phyloP scores from a whole-genome alignment of 2,113 vertebrate genomes.

The Mixornis gularis region DNA sequence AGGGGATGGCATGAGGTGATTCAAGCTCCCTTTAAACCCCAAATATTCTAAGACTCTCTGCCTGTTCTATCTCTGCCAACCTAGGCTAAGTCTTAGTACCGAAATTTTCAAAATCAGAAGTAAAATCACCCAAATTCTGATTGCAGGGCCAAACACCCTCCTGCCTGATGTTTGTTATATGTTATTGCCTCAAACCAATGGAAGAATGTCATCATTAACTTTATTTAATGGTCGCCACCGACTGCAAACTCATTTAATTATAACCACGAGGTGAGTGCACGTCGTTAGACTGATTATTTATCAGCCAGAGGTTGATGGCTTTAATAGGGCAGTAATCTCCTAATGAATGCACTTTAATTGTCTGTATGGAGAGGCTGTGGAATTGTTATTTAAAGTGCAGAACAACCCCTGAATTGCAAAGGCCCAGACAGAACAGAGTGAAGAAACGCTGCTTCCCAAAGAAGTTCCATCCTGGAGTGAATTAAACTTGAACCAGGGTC shows the following conservation, averaged over 20 bases:
- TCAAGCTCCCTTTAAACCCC: not conserved
- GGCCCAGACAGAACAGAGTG: not conserved
- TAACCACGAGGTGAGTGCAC: not conserved
- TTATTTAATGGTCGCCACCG: not conserved
- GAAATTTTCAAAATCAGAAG: not conserved
- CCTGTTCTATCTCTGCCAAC: not conserved
- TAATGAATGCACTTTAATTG: constrained; percentile 33
- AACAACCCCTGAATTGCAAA: not conserved
- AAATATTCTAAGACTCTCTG: too few relatives aligned
- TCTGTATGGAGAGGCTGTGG: not conserved
- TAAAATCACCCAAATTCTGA: not conserved
- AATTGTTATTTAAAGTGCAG: not conserved
- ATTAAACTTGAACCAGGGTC: not conserved
- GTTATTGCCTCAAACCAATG: not conserved
- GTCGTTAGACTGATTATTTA: constrained; percentile 33
- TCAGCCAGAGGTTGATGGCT: constrained; percentile 25
- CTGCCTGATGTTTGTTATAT: not conserved
- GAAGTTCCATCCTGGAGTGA: not conserved
- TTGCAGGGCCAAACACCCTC: not conserved
- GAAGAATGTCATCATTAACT: not conserved
- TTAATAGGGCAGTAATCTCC: constrained; percentile 21
- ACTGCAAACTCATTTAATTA: constrained; percentile 6
- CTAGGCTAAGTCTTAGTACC: not conserved
- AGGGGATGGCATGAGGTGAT: not conserved
- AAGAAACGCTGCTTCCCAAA: not conserved